These are phyloP conservation scores for Strigamia transsilvanica DNA, from an alignment of 2,888 invertebrate species.

Conservation along the genomic window DNA sequence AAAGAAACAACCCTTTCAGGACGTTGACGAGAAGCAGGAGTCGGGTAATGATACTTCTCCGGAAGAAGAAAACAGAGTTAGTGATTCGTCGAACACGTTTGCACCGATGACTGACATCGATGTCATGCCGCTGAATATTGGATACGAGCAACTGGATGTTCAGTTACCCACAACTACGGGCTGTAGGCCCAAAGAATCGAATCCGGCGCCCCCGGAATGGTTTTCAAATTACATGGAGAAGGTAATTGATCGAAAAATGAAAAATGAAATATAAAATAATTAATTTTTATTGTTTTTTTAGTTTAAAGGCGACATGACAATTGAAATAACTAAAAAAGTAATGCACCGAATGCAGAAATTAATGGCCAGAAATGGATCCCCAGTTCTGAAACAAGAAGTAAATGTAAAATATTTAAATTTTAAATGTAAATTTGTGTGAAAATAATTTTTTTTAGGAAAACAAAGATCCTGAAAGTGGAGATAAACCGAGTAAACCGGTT, in stretches of 20 bases:
- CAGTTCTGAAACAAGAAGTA: background rate
- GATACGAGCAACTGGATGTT: background rate
- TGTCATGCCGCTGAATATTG: background rate
- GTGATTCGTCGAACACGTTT: background rate
- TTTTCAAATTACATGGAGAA: slow-evolving; percentile 55
- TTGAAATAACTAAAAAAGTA: slow-evolving; percentile 51
- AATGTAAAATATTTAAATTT: background rate
- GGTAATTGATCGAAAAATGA: background rate
- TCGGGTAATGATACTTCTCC: too few species aligned
- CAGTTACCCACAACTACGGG: background rate
- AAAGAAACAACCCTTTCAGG: too few species aligned
- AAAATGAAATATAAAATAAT: background rate
- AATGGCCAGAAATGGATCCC: background rate
- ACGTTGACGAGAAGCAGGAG: too few species aligned
- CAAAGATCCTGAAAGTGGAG: background rate
- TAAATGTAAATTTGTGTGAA: background rate
- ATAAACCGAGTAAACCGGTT: background rate
- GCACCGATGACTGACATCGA: background rate
- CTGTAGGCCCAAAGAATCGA: slow-evolving; percentile 34
- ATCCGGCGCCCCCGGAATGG: slow-evolving; percentile 52
- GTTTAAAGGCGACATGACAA: slow-evolving; percentile 49
- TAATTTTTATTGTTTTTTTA: background rate
- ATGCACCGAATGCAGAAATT: slow-evolving; percentile 50
- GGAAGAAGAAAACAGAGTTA: background rate
- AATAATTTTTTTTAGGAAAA: background rate